Percentiles rank a stretch among this genome's conserved stretches.
These are phyloP conservation scores for Erpornis zantholeuca DNA, from an alignment of 2,113 vertebrate species.

Conservation along the genomic window DNA sequence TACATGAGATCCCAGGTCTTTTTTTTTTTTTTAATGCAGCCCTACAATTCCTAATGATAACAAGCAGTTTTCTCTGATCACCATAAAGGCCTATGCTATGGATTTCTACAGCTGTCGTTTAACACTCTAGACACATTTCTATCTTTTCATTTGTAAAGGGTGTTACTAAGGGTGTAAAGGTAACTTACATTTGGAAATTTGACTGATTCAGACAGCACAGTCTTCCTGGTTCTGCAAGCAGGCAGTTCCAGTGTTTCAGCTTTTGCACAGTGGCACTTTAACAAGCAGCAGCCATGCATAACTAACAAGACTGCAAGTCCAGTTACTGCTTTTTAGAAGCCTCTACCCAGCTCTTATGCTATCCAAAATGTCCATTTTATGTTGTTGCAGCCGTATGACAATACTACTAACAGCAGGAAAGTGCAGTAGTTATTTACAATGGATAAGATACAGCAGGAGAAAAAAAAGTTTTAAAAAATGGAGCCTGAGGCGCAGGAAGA, in stretches of 20 bases:
- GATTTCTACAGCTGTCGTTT: not conserved
- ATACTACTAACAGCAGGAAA: not conserved
- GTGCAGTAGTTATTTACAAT: not conserved
- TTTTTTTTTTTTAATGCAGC: not conserved
- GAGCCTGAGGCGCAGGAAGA: not conserved
- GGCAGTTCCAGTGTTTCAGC: slow-evolving; percentile 38
- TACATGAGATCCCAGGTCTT: not conserved
- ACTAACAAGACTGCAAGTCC: slow-evolving; percentile 12
- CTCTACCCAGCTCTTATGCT: not conserved
- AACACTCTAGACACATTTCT: not conserved
- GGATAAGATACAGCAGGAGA: not conserved
- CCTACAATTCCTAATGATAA: not conserved
- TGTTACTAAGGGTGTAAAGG: not conserved
- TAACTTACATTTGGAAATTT: not conserved
- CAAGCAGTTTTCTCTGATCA: not conserved
- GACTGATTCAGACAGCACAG: not conserved
- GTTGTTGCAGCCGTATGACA: not conserved
- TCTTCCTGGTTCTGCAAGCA: slow-evolving; percentile 22
- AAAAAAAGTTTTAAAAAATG: not conserved
- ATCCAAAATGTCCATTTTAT: not conserved
- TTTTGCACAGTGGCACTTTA: slow-evolving; percentile 47
- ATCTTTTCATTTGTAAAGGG: not conserved
- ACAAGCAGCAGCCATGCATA: slow-evolving; percentile 50
- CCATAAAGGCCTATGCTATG: not conserved
- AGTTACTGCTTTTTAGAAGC: slow-evolving; percentile 5